Conservation (phyloP, 2,888 invertebrate species). For the Aproaerema taeniolella region DNA sequence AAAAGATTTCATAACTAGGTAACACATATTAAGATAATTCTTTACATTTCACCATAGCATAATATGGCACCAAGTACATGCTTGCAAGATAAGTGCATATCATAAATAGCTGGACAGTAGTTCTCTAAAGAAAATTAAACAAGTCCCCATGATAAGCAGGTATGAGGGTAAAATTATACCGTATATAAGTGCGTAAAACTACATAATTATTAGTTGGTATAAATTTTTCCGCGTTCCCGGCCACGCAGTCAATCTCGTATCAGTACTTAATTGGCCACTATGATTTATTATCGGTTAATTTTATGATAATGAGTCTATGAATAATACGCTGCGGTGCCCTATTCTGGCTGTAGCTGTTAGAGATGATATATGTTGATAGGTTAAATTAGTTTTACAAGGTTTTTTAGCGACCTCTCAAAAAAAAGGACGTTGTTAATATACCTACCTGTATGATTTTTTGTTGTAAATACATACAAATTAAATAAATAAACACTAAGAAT, state of each 20-base stretch:
- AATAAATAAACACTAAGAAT: too few species aligned
- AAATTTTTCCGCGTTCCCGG: slow-evolving; percentile 52
- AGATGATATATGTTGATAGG: too few species aligned
- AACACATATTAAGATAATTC: too few species aligned
- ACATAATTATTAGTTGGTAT: slow-evolving; percentile 15
- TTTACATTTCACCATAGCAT: too few species aligned
- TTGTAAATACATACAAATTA: too few species aligned
- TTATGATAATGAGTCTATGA: slow-evolving; percentile 71
- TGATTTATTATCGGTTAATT: slow-evolving; percentile 72
- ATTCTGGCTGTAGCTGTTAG: slow-evolving; percentile 33
- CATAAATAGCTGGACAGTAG: neutral
- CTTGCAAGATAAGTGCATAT: too few species aligned
- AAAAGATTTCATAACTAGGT: too few species aligned
- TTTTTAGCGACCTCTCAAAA: too few species aligned
- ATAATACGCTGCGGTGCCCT: slow-evolving; percentile 48
- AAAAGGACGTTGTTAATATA: too few species aligned
- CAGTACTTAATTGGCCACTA: slow-evolving; percentile 56
- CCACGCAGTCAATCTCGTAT: slow-evolving; percentile 37
- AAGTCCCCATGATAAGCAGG: slow-evolving; percentile 4
- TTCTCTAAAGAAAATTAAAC: slow-evolving; percentile 2
- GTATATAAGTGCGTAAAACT: slow-evolving; percentile 6
- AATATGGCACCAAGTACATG: too few species aligned
- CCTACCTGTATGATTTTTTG: too few species aligned
- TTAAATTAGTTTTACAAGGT: too few species aligned
- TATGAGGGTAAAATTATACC: slow-evolving; percentile 1